Evolutionary conservation across 2,888 invertebrate genomes (phyloP).

Genomic region (Scaptomyza cyrtandrae): DNA sequence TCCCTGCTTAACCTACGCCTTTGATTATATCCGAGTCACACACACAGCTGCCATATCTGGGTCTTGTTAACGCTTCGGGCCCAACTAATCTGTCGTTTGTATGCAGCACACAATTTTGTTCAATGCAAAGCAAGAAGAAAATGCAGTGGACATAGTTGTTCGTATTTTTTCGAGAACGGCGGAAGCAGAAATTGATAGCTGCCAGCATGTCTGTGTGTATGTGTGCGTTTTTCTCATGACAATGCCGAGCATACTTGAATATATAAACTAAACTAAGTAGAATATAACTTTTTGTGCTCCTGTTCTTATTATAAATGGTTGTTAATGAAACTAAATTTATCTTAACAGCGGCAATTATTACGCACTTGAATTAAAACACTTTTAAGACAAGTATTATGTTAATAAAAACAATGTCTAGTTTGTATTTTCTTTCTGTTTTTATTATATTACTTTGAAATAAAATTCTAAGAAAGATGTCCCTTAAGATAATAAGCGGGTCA

Average conservation of each 20-base stretch:
- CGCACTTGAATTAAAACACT: neutral
- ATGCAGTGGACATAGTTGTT: constrained; percentile 5
- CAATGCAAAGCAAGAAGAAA: constrained; percentile 13
- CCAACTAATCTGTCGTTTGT: constrained; percentile 68
- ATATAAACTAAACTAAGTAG: constrained; percentile 29
- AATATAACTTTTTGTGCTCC: constrained; percentile 6
- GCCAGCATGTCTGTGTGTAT: constrained; percentile 4
- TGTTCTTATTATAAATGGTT: neutral
- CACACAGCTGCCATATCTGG: constrained; percentile 12
- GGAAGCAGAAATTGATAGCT: constrained; percentile 20
- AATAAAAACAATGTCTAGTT: neutral
- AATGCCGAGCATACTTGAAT: constrained; percentile 42
- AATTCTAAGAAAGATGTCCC: neutral
- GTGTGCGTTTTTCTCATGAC: constrained; percentile 27
- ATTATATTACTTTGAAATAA: no score
- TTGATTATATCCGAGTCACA: constrained; percentile 32
- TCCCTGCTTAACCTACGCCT: constrained; percentile 32
- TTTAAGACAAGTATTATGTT: neutral
- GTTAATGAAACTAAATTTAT: neutral
- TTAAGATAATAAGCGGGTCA: neutral
- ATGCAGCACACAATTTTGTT: constrained; percentile 59
- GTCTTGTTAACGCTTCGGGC: constrained; percentile 45
- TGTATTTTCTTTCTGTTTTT: neutral
- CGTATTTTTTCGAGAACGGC: constrained; percentile 22
- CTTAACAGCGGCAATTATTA: constrained; percentile 22